These are phyloP conservation scores for Macroramphosus scolopax DNA, from an alignment of 2,797 vertebrate species.

Conservation along the genomic window DNA sequence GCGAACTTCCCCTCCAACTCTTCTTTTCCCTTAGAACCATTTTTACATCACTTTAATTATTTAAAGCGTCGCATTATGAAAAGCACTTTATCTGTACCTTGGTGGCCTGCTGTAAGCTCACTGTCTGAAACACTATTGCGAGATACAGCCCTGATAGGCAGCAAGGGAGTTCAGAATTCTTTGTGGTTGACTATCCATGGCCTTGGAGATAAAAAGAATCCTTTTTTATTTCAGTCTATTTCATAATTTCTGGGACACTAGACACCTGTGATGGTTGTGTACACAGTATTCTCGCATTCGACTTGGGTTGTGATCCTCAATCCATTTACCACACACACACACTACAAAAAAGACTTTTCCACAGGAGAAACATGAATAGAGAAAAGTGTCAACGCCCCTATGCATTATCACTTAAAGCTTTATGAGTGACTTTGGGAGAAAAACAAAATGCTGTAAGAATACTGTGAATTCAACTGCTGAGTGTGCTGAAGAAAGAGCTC, in stretches of 20 bases:
- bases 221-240: slow-evolving; percentile 33
- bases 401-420: slow-evolving; percentile 79
- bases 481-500: slow-evolving; percentile 40
- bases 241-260: slow-evolving; percentile 49
- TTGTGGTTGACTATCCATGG: slow-evolving; percentile 72
- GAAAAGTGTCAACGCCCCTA: slow-evolving; percentile 65
- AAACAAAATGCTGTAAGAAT: slow-evolving; percentile 69
- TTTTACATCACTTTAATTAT: slow-evolving; percentile 78
- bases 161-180: slow-evolving; percentile 61
- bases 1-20: background rate
- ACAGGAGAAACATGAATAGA: slow-evolving; percentile 69
- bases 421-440: slow-evolving; percentile 57
- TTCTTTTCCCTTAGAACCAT: slow-evolving; percentile 40
- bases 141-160: slow-evolving; percentile 69
- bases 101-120: slow-evolving; percentile 83
- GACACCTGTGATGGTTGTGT: slow-evolving; percentile 68
- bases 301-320: slow-evolving; percentile 52
- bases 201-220: slow-evolving; percentile 65
- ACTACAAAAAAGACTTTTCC: slow-evolving; percentile 61
- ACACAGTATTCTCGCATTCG: slow-evolving; percentile 75
- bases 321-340: slow-evolving; percentile 25
- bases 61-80: slow-evolving; percentile 79
- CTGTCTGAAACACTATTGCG: slow-evolving; percentile 72
- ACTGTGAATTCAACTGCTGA: slow-evolving; percentile 76
- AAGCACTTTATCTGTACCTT: slow-evolving; percentile 88